Conservation (phyloP, 64 coral and sea anemone species). For the Anthopleura sola region DNA sequence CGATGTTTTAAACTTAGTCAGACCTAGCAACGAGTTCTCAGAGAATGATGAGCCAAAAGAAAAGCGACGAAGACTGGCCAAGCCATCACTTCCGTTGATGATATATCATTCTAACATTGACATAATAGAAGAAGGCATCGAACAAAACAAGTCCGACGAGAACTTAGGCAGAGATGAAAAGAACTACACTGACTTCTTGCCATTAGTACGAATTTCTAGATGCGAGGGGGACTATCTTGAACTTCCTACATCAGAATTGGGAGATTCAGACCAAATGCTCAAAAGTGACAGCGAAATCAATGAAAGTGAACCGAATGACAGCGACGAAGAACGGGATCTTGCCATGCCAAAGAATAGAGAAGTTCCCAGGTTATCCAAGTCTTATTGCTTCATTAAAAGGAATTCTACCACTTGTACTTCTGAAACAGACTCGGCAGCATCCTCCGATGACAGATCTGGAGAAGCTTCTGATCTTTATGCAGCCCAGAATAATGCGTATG, state of each 20-base stretch:
- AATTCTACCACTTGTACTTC: conserved; percentile 22
- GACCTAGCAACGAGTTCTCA: background rate
- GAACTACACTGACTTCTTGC: background rate
- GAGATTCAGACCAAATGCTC: background rate
- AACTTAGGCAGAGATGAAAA: background rate
- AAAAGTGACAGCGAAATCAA: background rate
- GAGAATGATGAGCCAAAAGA: background rate
- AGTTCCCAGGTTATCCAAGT: background rate
- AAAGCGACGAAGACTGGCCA: background rate
- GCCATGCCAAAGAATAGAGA: background rate
- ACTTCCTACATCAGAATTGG: background rate
- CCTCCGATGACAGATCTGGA: background rate
- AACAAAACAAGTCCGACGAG: background rate
- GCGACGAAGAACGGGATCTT: background rate
- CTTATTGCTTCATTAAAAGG: background rate
- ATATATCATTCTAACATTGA: background rate
- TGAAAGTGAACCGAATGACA: background rate
- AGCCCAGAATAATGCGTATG: background rate
- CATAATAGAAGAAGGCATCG: background rate
- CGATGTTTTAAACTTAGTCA: background rate
- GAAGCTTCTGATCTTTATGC: background rate
- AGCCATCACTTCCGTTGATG: background rate
- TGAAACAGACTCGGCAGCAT: background rate
- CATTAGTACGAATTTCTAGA: background rate
- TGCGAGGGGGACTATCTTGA: background rate